Conservation (phyloP, 1,140 invertebrate genomes). For the Eufriesea mexicana region DNA sequence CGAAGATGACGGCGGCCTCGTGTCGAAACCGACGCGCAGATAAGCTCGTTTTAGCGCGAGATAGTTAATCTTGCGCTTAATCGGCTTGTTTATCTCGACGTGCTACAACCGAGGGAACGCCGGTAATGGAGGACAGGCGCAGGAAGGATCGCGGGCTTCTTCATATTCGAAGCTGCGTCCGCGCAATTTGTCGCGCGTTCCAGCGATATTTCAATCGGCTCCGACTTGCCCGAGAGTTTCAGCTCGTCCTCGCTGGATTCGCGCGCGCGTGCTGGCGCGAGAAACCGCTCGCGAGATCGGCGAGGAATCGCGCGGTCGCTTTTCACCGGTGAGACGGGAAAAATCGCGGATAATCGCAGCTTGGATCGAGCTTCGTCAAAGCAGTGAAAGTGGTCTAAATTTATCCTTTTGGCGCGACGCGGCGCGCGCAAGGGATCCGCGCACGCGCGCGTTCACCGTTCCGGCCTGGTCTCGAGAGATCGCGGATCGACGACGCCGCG, state of each 20-base stretch:
- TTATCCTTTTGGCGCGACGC: slow-evolving; percentile 32
- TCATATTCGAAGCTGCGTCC: slow-evolving; percentile 38
- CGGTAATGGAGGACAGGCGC: slow-evolving; percentile 33
- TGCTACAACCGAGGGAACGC: slow-evolving; percentile 41
- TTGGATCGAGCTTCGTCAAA: slow-evolving; percentile 40
- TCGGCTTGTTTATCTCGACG: slow-evolving; percentile 54
- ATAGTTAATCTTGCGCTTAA: slow-evolving; percentile 53
- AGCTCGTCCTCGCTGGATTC: neutral
- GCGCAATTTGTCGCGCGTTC: slow-evolving; percentile 25
- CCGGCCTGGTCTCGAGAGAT: slow-evolving; percentile 8
- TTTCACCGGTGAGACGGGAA: no score
- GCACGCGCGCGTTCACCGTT: slow-evolving; percentile 3
- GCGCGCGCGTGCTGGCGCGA: no score
- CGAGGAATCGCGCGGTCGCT: neutral
- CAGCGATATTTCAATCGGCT: slow-evolving; percentile 27
- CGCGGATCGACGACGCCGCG: slow-evolving; percentile 10
- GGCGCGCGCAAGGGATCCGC: slow-evolving; percentile 9
- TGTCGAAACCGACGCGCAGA: slow-evolving; percentile 48
- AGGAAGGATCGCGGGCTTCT: slow-evolving; percentile 20
- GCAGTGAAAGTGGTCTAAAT: slow-evolving; percentile 62
- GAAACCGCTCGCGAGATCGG: neutral
- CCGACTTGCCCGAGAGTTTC: no score
- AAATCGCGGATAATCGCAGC: neutral
- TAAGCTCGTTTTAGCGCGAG: slow-evolving; percentile 54
- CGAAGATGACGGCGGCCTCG: slow-evolving; percentile 28